Base-by-base conservation (phyloP, 2,888 invertebrate genomes). In the Carabus problematicus region DNA sequence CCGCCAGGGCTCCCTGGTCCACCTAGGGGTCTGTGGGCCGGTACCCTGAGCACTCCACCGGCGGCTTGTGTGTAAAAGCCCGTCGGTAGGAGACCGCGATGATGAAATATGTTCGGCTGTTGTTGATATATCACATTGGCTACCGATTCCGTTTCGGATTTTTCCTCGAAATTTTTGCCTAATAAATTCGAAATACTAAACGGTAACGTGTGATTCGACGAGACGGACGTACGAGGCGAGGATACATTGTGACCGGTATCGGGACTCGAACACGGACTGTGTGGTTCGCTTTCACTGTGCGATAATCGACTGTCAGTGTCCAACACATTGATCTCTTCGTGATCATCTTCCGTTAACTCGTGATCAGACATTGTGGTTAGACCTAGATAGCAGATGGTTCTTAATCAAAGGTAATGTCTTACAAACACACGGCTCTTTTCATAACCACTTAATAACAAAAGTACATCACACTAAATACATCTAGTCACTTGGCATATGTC, bases 181-280 rank as follows among this genome's bases (percentile, higher is more conserved):
- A 92, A 83, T 76, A 93, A 84, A 77, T 92, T 87, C 42, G 92
- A 92, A 85, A 93, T 93, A 82, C 92, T 92, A 83, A 93, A 93
- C 70, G 92, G 91, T 74, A 93, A 78, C 49, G 86, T 85, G 55
- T 86, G 86, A 76, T 85, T 85, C 45, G 77, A 76, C n/a, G 66
- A 75, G 72, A 79, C 86, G 75, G 81, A 85, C 14, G 84, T 84
- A 73, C 16, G 79, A 73, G 39, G 78, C 75, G 77, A 84, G 71
- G 79, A 85, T 80, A 84, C 84, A 71, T 85, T 19, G 14, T 18
- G 86, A 54, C 0, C 84, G 84, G 0, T 84, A 84, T 78, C 87
- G 6, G 82, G 82, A 71, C 79, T 80, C 61, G 82, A 82, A 72
- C 82, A 82, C 42, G 79, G 77, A 74, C 86, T 87, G 64, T 81